phyloP scores from a whole-genome alignment of 2,888 invertebrate genomes.

The Cancer borealis region DNA sequence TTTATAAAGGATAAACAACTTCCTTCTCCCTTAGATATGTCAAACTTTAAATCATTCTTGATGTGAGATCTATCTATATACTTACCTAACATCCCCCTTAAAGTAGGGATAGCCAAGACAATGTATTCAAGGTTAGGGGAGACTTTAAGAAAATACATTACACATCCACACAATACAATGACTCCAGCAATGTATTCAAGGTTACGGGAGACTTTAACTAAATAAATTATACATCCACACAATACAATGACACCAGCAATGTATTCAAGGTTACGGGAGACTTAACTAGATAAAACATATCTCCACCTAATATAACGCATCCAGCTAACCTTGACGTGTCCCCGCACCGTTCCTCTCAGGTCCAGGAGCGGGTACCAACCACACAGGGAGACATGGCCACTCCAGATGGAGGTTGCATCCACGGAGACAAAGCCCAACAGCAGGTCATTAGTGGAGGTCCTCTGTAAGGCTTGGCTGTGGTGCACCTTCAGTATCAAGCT shows the following conservation, averaged over 20 bases:
- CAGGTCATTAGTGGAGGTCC: conserved; percentile 58
- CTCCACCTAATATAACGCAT: neutral
- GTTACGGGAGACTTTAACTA: no score
- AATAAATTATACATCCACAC: no score
- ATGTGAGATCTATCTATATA: no score
- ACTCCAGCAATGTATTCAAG: no score
- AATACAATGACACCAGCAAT: no score
- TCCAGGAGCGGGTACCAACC: conserved; percentile 75
- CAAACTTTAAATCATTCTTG: no score
- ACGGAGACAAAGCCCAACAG: conserved; percentile 74
- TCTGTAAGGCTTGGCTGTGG: conserved; percentile 44
- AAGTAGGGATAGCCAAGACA: no score
- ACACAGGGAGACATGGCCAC: conserved; percentile 76
- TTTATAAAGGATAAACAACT: neutral
- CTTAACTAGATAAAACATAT: no score
- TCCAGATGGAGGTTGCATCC: conserved; percentile 72
- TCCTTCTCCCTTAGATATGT: neutral
- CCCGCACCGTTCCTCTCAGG: conserved; percentile 63
- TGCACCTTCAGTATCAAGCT: conserved; percentile 71
- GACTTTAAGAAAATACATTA: neutral
- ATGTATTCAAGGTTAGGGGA: no score
- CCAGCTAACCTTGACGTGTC: conserved; percentile 70
- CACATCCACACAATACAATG: neutral
- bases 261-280: no score
- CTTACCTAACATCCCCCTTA: no score